Percentiles rank a stretch among this genome's conserved stretches.
Conservation (phyloP, 2,888 invertebrate genomes). For the Julus scanicus region DNA sequence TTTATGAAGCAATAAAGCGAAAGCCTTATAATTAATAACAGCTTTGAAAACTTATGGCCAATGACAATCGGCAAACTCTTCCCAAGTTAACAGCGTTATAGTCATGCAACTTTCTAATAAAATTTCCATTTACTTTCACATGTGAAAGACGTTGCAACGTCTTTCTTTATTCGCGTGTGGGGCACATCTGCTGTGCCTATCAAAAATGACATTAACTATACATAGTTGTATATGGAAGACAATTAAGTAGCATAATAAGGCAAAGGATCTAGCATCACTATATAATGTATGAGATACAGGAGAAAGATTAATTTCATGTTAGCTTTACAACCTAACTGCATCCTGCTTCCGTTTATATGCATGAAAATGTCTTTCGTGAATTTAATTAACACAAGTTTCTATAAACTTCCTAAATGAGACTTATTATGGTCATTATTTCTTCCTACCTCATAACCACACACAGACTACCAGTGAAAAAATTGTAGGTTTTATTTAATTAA, state of each 20-base stretch:
- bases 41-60: not conserved
- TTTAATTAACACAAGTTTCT: not conserved
- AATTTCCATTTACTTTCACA: not conserved
- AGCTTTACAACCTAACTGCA: not conserved
- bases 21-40: not conserved
- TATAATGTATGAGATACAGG: not conserved
- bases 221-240: not conserved
- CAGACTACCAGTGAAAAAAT: too few species aligned
- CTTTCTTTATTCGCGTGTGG: not conserved
- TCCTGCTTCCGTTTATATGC: not conserved
- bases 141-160: too few species aligned
- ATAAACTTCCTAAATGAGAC: not conserved
- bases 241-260: not conserved
- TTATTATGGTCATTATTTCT: not conserved
- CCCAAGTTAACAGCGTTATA: not conserved
- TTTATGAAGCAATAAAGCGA: not conserved
- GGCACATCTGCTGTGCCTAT: conserved; percentile 12
- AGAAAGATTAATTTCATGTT: conserved; percentile 3
- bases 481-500: too few species aligned
- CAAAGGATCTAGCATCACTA: not conserved
- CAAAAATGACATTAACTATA: conserved; percentile 14
- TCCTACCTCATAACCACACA: too few species aligned
- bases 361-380: not conserved
- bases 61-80: not conserved
- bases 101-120: not conserved